Evolutionary conservation across 2,888 invertebrate species (phyloP).

Genomic region (Alloplasta piceator): DNA sequence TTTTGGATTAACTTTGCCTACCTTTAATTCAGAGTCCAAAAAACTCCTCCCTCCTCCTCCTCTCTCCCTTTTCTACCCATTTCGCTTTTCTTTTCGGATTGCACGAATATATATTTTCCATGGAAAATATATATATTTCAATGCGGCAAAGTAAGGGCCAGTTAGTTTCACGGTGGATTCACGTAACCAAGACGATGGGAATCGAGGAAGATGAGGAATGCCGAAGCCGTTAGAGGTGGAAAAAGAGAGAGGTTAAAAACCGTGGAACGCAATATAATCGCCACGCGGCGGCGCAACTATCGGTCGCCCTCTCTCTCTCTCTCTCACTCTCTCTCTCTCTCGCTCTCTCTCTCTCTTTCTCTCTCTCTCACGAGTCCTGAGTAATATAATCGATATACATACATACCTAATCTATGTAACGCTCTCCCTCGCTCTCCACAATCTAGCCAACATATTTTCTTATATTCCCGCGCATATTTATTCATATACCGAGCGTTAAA

Average conservation of each 20-base stretch:
- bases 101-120: slow-evolving; percentile 52
- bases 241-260: slow-evolving; percentile 26
- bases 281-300: slow-evolving; percentile 42
- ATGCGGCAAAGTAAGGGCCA: slow-evolving; percentile 30
- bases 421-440: too few relatives aligned
- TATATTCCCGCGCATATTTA: slow-evolving; percentile 38
- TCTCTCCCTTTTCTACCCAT: background rate
- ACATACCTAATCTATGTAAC: slow-evolving; percentile 10
- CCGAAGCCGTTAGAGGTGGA: slow-evolving; percentile 57
- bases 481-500: slow-evolving; percentile 2
- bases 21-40: background rate
- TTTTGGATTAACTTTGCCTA: too few relatives aligned
- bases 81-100: slow-evolving; percentile 6
- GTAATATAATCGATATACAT: slow-evolving; percentile 44
- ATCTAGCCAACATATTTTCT: slow-evolving; percentile 34
- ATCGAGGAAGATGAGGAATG: slow-evolving; percentile 50
- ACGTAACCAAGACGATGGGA: slow-evolving; percentile 29
- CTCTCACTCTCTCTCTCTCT: background rate
- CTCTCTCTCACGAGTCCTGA: background rate
- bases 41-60: background rate
- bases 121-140: slow-evolving; percentile 52
- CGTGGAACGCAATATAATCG: slow-evolving; percentile 58
- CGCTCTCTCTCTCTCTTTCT: too few relatives aligned
- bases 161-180: slow-evolving; percentile 8
- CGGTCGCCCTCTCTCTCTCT: background rate